These are phyloP conservation scores for Anguilla rostrata DNA, from an alignment of 2,113 vertebrate species.

Conservation along the genomic window DNA sequence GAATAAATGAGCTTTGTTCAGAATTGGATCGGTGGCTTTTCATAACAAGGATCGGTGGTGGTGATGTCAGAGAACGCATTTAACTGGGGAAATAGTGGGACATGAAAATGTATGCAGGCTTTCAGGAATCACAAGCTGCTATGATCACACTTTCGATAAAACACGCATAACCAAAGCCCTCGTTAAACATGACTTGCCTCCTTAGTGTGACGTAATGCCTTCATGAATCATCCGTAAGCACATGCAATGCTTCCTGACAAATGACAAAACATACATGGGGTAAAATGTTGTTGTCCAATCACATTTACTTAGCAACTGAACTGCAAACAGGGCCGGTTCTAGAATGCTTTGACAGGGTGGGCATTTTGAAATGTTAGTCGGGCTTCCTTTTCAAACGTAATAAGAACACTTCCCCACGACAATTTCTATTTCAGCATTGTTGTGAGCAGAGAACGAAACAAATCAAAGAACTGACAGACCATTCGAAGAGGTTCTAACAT, in stretches of 20 bases:
- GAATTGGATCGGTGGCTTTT: background rate
- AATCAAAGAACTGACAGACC: too few species aligned
- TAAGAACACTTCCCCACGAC: too few species aligned
- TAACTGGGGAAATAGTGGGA: too few species aligned
- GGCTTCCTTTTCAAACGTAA: too few species aligned
- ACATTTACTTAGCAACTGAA: background rate
- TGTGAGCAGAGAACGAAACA: too few species aligned
- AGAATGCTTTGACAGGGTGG: too few species aligned
- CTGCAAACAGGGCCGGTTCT: too few species aligned
- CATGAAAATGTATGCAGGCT: background rate
- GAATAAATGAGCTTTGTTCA: background rate
- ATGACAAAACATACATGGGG: background rate
- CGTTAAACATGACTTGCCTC: too few species aligned
- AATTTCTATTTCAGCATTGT: too few species aligned
- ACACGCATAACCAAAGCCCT: background rate
- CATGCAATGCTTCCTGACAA: background rate
- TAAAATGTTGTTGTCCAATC: background rate
- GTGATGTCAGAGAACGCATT: background rate
- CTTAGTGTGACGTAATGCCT: background rate
- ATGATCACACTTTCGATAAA: background rate
- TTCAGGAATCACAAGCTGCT: background rate
- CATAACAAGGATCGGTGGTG: background rate
- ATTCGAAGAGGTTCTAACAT: too few species aligned
- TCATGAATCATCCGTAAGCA: background rate
- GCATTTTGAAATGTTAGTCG: too few species aligned